These are phyloP conservation scores for Diorhabda carinulata DNA, from an alignment of 1,140 invertebrate genomes.

Conservation along the genomic window DNA sequence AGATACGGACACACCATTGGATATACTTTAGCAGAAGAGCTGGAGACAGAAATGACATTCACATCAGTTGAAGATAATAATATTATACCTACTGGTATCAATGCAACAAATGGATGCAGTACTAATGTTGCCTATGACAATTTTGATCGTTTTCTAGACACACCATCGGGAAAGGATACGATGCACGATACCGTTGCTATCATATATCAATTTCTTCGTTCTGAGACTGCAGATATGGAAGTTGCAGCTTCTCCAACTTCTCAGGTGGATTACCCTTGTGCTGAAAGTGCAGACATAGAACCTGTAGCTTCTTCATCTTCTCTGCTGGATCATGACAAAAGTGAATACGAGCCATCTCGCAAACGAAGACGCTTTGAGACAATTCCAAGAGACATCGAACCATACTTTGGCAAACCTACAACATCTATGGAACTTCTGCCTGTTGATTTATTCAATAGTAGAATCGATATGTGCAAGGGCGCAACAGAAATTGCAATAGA, in stretches of 20 bases:
- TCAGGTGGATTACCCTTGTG: slow-evolving; percentile 7
- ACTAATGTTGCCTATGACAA: slow-evolving; percentile 49
- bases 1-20: slow-evolving; percentile 40
- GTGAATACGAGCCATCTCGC: background rate
- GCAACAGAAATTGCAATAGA: slow-evolving; percentile 31
- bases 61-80: slow-evolving; percentile 17
- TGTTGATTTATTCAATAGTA: slow-evolving; percentile 19
- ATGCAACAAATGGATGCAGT: slow-evolving; percentile 15
- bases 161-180: slow-evolving; percentile 46
- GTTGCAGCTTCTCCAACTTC: background rate
- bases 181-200: slow-evolving; percentile 44
- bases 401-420: slow-evolving; percentile 28
- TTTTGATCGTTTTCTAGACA: slow-evolving; percentile 49
- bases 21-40: slow-evolving; percentile 39
- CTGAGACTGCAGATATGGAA: too few relatives aligned
- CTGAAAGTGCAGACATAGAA: background rate
- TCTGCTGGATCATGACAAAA: background rate
- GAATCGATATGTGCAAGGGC: slow-evolving; percentile 22
- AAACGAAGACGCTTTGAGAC: slow-evolving; percentile 9
- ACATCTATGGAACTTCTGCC: slow-evolving; percentile 17
- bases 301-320: background rate
- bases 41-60: slow-evolving; percentile 40
- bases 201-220: too few relatives aligned
- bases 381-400: slow-evolving; percentile 28
- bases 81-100: slow-evolving; percentile 36